These are phyloP conservation scores for Dendrolimus houi DNA, from an alignment of 2,888 invertebrate genomes.

Conservation along the genomic window DNA sequence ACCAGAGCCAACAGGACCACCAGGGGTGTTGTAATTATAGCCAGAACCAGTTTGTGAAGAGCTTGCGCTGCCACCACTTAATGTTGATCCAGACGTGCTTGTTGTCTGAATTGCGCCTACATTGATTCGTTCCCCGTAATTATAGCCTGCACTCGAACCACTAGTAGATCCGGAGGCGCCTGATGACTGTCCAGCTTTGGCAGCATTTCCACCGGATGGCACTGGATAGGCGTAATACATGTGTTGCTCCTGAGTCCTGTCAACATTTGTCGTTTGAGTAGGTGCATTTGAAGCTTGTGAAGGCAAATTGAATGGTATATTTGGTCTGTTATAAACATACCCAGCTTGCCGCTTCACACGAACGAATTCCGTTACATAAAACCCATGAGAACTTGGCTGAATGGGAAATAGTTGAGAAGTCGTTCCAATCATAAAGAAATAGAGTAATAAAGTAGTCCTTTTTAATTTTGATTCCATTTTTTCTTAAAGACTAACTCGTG, in stretches of 20 bases:
- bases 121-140: slow-evolving; percentile 22
- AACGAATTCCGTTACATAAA: slow-evolving; percentile 15
- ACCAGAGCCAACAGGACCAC: slow-evolving; percentile 5
- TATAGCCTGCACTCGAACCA: slow-evolving; percentile 22
- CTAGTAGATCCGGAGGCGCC: slow-evolving; percentile 9
- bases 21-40: slow-evolving; percentile 1
- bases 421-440: slow-evolving; percentile 18
- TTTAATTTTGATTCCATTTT: slow-evolving; percentile 29
- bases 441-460: slow-evolving; percentile 20
- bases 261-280: slow-evolving; percentile 53
- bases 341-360: slow-evolving; percentile 57
- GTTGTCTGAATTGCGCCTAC: slow-evolving; percentile 9
- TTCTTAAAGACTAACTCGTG: slow-evolving; percentile 8
- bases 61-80: slow-evolving; percentile 1
- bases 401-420: slow-evolving; percentile 10
- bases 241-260: slow-evolving; percentile 53
- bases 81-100: not conserved
- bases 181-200: slow-evolving; percentile 25
- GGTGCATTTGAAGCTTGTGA: slow-evolving; percentile 31
- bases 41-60: slow-evolving; percentile 9
- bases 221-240: slow-evolving; percentile 65
- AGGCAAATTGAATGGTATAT: slow-evolving; percentile 57
- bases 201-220: slow-evolving; percentile 31
- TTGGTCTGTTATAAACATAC: slow-evolving; percentile 62
- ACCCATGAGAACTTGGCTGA: slow-evolving; percentile 9